Evolutionary conservation across 2,797 vertebrate species (phyloP).

Genomic region (Setipinna tenuifilis): DNA sequence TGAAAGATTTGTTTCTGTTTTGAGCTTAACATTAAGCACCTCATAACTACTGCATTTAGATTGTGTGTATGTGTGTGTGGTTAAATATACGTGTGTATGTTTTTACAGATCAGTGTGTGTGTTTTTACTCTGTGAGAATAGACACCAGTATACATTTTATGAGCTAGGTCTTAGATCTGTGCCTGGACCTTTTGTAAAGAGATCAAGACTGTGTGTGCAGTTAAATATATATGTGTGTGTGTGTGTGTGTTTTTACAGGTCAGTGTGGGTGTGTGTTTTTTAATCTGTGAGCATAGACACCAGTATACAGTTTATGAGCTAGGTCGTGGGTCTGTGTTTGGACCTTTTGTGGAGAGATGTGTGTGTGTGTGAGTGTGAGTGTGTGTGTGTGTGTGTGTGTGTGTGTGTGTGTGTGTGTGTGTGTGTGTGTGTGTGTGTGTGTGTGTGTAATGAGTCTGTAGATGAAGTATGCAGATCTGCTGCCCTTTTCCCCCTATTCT

Average conservation of each 20-base stretch:
- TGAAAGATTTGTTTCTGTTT: neutral
- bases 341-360: neutral
- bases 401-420: neutral
- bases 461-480: neutral
- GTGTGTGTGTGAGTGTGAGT: neutral
- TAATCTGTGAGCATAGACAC: too few relatives aligned
- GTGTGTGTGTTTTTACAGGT: too few relatives aligned
- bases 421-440: neutral
- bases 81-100: neutral
- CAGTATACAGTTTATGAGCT: too few relatives aligned
- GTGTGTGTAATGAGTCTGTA: too few relatives aligned
- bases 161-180: too few relatives aligned
- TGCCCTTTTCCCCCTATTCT: slow-evolving; percentile 14
- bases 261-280: too few relatives aligned
- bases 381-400: neutral
- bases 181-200: too few relatives aligned
- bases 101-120: too few relatives aligned
- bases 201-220: too few relatives aligned
- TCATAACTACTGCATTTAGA: neutral
- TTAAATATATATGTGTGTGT: too few relatives aligned
- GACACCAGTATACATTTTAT: neutral
- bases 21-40: neutral
- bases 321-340: neutral
- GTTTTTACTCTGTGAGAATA: too few relatives aligned
- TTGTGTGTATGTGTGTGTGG: neutral